Base-by-base conservation (phyloP, 2,888 invertebrate species). In the Coecobrya sp. region DNA sequence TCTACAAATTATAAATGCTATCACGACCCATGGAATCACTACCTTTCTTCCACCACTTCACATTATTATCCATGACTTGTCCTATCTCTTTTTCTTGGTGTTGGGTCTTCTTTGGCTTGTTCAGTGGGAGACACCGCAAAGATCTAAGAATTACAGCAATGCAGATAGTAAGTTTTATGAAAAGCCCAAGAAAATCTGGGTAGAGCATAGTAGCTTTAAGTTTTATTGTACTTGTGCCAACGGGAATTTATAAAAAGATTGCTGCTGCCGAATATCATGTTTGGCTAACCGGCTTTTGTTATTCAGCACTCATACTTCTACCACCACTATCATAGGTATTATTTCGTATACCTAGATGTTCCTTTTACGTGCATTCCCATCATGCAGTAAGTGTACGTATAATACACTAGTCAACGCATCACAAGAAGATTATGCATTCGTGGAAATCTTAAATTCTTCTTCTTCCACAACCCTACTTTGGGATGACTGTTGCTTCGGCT, bases 401-500 rank as follows among this genome's bases (percentile, higher is more conserved):
- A n/a, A n/a, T n/a, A n/a, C 55, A 25, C 11, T 11, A n/a, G 22
- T 16, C 25, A 19, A 25, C 22, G 49, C 49, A 36, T 11, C 19
- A 82, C 36, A 36, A 59, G 30, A 36, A 59, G 30, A 36, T 36
- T 79, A 82, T 82, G 82, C 55, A 59, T 82, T 36, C 59, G 22
- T 59, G 82, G 30, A 82, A 59, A 16, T 82, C 59, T 30, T 82
- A 25, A 8, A 22, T 70, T 52, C 70, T 73, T 19, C 22, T 70
- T 22, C 49, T 4, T 52, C 19, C 82, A 55, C 55, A 76, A 19
- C n/a, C 16, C 0, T 62, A 22, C 22, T 16, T 13, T 79, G 42
- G 10, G 52, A 70, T 52, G 65, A 82, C 81, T 91, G 82, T 79
- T 86, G 86, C 70, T 87, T 68, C 65, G 22, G 70, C 25, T 59